Conservation (phyloP, 2,797 vertebrate genomes). For the Tachyglossus aculeatus region DNA sequence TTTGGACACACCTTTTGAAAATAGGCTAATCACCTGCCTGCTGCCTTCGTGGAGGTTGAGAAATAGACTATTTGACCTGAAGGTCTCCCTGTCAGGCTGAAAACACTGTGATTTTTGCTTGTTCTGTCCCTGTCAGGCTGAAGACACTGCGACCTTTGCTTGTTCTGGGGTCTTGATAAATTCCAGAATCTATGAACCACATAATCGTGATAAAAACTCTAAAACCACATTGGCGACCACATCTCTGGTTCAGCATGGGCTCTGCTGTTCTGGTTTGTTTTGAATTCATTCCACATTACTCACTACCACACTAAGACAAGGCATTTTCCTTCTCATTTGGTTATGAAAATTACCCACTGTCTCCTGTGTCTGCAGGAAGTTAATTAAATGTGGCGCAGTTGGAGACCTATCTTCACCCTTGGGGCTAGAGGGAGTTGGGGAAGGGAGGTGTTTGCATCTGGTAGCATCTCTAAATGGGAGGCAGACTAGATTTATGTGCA, state of each 20-base stretch:
- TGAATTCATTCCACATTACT: background rate
- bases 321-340: conserved; percentile 40
- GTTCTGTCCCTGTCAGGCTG: background rate
- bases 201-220: background rate
- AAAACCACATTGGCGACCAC: background rate
- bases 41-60: too few species aligned
- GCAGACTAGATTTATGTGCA: accelerated
- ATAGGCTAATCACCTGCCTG: too few species aligned
- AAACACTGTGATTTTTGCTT: background rate
- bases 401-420: conserved; percentile 8
- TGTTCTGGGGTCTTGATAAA: background rate
- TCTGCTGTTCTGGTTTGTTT: background rate
- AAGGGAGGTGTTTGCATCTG: background rate
- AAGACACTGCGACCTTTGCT: background rate
- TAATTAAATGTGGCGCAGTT: conserved; percentile 49
- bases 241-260: background rate
- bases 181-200: background rate
- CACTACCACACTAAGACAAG: conserved; percentile 1
- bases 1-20: too few species aligned
- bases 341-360: conserved; percentile 32
- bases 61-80: background rate
- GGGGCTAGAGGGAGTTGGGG: conserved; percentile 26
- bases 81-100: background rate
- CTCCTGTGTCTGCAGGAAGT: conserved; percentile 19
- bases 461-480: background rate